Conservation (phyloP, 2,888 invertebrate species). For the Mesochorus sp. region DNA sequence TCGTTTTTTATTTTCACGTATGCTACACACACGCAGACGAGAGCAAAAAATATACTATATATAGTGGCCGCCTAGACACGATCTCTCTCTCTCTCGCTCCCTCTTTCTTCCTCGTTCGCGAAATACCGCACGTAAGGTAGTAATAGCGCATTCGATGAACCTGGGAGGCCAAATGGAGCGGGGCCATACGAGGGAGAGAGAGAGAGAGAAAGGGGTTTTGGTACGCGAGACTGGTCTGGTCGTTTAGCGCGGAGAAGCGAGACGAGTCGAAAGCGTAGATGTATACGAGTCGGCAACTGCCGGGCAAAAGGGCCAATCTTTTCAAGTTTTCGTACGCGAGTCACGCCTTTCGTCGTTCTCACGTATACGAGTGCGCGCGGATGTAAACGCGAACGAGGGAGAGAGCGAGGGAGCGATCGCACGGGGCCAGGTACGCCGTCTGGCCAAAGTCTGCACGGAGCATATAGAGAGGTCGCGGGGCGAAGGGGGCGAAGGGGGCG, state of each 20-base stretch:
- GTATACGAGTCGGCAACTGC: constrained; percentile 2
- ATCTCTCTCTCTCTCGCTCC: neutral
- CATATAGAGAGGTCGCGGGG: constrained; percentile 30
- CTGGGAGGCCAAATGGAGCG: constrained; percentile 30
- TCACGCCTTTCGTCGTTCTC: neutral
- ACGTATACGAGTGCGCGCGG: neutral
- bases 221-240: constrained; percentile 56
- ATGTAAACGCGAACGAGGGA: constrained; percentile 6
- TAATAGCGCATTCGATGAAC: constrained; percentile 54
- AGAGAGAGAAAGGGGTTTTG: constrained; percentile 30
- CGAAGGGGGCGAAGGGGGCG: constrained; percentile 35
- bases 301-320: constrained; percentile 14
- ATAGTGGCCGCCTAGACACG: constrained; percentile 20
- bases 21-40: constrained; percentile 4
- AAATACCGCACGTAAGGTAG: constrained; percentile 61
- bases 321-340: neutral
- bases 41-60: constrained; percentile 22
- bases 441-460: constrained; percentile 72
- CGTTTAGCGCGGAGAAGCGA: constrained; percentile 56
- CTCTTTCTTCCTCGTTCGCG: constrained; percentile 39
- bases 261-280: constrained; percentile 24
- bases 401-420: constrained; percentile 57
- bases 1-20: constrained; percentile 11
- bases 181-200: constrained; percentile 5
- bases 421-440: constrained; percentile 73